phyloP scores from a whole-genome alignment of 1,140 invertebrate genomes.

The Stratiolaelaps scimitus region DNA sequence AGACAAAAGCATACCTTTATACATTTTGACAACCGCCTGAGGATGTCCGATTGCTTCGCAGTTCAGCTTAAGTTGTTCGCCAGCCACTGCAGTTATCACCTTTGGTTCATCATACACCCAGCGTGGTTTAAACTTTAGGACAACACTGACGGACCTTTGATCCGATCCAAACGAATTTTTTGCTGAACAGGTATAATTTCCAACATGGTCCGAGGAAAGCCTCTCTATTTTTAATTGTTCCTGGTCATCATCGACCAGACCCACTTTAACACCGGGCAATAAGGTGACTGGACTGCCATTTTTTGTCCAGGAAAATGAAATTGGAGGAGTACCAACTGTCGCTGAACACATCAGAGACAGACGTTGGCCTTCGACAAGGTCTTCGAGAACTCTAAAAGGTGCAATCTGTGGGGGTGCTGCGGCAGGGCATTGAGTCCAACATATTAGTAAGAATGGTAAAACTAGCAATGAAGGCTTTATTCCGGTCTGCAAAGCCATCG shows the following conservation, averaged over 20 bases:
- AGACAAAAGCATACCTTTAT: not conserved
- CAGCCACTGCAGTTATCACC: constrained; percentile 12
- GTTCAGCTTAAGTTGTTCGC: constrained; percentile 24
- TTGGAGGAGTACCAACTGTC: not conserved
- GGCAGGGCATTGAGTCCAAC: not conserved
- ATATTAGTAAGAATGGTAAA: no score
- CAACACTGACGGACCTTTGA: constrained; percentile 36
- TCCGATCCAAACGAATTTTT: constrained; percentile 53
- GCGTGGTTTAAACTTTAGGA: not conserved
- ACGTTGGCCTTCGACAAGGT: constrained; percentile 4
- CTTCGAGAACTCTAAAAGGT: constrained; percentile 18
- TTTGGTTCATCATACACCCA: not conserved
- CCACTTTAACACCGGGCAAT: constrained; percentile 7
- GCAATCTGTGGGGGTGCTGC: constrained; percentile 18
- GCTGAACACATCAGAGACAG: constrained; percentile 12
- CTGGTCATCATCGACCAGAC: constrained; percentile 28
- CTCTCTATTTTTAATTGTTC: constrained; percentile 40
- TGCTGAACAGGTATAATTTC: constrained; percentile 62
- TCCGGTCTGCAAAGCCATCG: no score
- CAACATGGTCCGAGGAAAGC: constrained; percentile 47
- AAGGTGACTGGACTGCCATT: not conserved
- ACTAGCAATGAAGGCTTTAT: no score
- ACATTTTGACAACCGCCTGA: constrained; percentile 30
- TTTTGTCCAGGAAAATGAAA: constrained; percentile 5
- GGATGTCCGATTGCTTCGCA: constrained; percentile 34